Percentiles rank a stretch among this genome's conserved stretches.
These are phyloP conservation scores for Caprella mutica DNA, from an alignment of 2,888 invertebrate species.

Conservation along the genomic window DNA sequence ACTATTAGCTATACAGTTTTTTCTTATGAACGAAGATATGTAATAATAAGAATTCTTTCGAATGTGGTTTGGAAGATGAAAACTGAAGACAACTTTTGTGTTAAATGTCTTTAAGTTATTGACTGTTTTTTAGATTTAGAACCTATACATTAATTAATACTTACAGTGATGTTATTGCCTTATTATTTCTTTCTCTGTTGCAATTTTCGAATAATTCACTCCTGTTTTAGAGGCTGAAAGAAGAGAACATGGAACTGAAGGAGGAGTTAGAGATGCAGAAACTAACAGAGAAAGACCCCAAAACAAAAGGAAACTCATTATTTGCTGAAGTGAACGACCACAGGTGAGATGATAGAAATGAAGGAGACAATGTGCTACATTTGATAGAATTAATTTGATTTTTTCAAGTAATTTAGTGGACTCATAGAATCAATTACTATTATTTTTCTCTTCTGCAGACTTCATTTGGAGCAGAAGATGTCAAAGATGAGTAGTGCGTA, in stretches of 20 bases:
- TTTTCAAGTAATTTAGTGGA: neutral
- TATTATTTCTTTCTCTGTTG: neutral
- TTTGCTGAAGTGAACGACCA: conserved; percentile 33
- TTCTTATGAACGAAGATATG: too few relatives aligned
- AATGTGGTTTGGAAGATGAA: too few relatives aligned
- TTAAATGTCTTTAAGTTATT: too few relatives aligned
- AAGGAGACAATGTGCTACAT: neutral
- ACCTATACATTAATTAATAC: neutral
- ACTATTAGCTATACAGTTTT: neutral
- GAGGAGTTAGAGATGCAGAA: conserved; percentile 20
- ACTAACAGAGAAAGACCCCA: conserved; percentile 22
- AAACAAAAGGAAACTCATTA: conserved; percentile 27
- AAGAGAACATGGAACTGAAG: conserved; percentile 17
- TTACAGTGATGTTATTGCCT: neutral
- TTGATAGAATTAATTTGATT: neutral
- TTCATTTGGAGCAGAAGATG: too few relatives aligned
- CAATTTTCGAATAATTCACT: neutral
- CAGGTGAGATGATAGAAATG: neutral
- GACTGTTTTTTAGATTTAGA: neutral
- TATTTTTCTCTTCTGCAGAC: too few relatives aligned
- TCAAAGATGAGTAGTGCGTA: too few relatives aligned
- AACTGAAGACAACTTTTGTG: too few relatives aligned
- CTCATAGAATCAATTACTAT: neutral
- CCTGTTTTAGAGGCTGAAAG: conserved; percentile 16
- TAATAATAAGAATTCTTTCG: too few relatives aligned